phyloP scores from a whole-genome alignment of 2,888 invertebrate genomes.

The Drosophila ezoana region DNA sequence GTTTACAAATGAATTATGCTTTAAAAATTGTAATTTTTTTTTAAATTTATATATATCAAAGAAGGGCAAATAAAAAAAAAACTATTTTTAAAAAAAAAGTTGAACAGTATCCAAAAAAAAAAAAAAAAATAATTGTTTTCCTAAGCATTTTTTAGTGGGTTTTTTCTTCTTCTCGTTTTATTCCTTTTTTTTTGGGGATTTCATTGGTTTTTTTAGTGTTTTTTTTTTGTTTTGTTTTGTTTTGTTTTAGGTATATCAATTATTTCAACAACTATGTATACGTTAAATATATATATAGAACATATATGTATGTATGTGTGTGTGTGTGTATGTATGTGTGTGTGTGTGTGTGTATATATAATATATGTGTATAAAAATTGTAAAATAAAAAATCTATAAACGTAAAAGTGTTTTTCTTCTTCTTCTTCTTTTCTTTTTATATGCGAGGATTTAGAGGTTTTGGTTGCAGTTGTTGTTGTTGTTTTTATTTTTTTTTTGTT shows the following conservation, averaged over 20 bases:
- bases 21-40: constrained; percentile 9
- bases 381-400: constrained; percentile 63
- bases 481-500: constrained; percentile 49
- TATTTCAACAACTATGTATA: constrained; percentile 54
- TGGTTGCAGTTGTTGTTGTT: constrained; percentile 61
- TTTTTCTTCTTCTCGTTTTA: constrained; percentile 47
- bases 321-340: too few species aligned
- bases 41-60: constrained; percentile 26
- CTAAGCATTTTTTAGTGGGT: constrained; percentile 27
- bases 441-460: constrained; percentile 81
- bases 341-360: constrained; percentile 7
- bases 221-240: constrained; percentile 13
- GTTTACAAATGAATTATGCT: constrained; percentile 35
- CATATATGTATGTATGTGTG: too few species aligned
- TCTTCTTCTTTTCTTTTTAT: constrained; percentile 36
- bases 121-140: constrained; percentile 36
- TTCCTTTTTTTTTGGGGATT: constrained; percentile 37
- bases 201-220: constrained; percentile 45
- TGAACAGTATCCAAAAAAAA: constrained; percentile 42
- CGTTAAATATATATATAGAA: constrained; percentile 34
- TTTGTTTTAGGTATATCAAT: constrained; percentile 28
- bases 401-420: constrained; percentile 45
- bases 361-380: constrained; percentile 45
- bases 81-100: constrained; percentile 15
- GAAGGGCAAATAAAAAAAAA: constrained; percentile 45